phyloP scores from a whole-genome alignment of 2,113 vertebrate species.

The Danionella cerebrum region DNA sequence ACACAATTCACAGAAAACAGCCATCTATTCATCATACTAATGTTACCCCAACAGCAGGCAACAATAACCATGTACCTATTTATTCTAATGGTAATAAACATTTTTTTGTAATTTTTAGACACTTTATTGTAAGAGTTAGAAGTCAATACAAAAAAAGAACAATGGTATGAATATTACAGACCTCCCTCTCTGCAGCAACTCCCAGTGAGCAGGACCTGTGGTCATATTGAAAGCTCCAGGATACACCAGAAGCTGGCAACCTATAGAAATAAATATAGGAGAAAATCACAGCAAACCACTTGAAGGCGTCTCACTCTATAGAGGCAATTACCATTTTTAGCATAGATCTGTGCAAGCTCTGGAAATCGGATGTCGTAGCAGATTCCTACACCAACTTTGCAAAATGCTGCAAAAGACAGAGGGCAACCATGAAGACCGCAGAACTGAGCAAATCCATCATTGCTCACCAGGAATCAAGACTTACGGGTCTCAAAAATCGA shows the following conservation, averaged over 20 bases:
- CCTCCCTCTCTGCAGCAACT: constrained; percentile 87
- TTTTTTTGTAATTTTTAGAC: too few relatives aligned
- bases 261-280: constrained; percentile 48
- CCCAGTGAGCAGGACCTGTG: constrained; percentile 95
- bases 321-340: constrained; percentile 72
- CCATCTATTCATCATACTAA: too few relatives aligned
- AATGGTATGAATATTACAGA: constrained; percentile 49
- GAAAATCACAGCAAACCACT: neutral
- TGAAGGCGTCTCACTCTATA: too few relatives aligned
- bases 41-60: too few relatives aligned
- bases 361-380: constrained; percentile 95
- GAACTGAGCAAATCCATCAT: too few relatives aligned
- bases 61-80: too few relatives aligned
- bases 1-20: too few relatives aligned
- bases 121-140: too few relatives aligned
- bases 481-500: constrained; percentile 87
- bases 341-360: constrained; percentile 90
- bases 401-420: constrained; percentile 72
- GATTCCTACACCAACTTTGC: constrained; percentile 92
- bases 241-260: constrained; percentile 89
- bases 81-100: too few relatives aligned
- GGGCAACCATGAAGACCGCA: neutral
- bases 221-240: constrained; percentile 97
- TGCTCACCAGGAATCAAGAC: constrained; percentile 51
- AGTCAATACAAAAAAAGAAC: too few relatives aligned